These are phyloP conservation scores for Varecia variegata DNA, from an alignment of 2,797 vertebrate genomes.

Conservation along the genomic window DNA sequence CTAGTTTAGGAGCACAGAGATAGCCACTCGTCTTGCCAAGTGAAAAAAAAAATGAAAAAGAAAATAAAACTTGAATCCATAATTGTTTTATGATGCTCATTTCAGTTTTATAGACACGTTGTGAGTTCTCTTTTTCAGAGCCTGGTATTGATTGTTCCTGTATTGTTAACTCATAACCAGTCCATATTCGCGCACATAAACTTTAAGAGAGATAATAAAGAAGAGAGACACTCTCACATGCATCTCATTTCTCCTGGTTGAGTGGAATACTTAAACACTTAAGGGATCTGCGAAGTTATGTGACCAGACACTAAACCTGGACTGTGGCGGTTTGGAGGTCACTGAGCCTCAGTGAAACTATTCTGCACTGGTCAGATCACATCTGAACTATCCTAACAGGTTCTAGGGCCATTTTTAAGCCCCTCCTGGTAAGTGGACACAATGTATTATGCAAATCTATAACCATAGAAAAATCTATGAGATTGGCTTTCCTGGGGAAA, in stretches of 20 bases:
- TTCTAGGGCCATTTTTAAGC: background rate
- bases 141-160: constrained; percentile 83
- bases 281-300: constrained; percentile 72
- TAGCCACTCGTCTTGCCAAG: background rate
- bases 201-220: constrained; percentile 85
- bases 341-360: background rate
- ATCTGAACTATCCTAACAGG: background rate
- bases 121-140: constrained; percentile 78
- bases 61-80: constrained; percentile 65
- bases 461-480: background rate
- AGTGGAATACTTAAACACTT: constrained; percentile 78
- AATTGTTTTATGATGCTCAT: constrained; percentile 83
- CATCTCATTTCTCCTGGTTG: constrained; percentile 69
- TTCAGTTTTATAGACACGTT: constrained; percentile 85
- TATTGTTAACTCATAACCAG: constrained; percentile 86
- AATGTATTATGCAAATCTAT: background rate
- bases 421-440: background rate
- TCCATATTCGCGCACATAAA: constrained; percentile 86
- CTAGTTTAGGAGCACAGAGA: constrained; percentile 59
- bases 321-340: constrained; percentile 44
- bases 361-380: background rate
- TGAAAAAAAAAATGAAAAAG: background rate
- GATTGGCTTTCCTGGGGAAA: background rate
- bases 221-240: constrained; percentile 69
- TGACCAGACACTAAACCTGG: constrained; percentile 66